Base-by-base conservation (phyloP, 2,888 invertebrate genomes). In the Steinernema scapterisci region DNA sequence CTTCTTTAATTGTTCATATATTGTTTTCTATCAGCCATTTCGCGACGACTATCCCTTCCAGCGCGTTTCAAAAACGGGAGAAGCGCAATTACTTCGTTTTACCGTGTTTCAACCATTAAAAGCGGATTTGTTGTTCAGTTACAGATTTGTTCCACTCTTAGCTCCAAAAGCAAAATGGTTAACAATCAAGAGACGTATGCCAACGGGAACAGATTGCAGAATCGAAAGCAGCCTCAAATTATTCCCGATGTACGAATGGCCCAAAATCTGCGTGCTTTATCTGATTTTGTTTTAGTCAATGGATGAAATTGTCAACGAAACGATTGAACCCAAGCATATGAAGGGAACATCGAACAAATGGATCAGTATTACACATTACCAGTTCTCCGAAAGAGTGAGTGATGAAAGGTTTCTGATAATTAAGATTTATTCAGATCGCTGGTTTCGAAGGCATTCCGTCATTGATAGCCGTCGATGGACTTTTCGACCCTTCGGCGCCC, bases 291-390 rank as follows among this genome's bases (percentile, higher is more conserved):
- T 48, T 48, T 13, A 48, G 48, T 16, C 48, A 5, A 48, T 48
- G 48, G 48, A 48, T 13, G 31, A 31, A 13, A 16, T 63, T 9
- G 63, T 63, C 11, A 63, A 63, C 63, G 63, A 27, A 19, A 63
- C 9, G 63, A 63, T 63, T 27, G 63, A 63, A 38, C 63, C 63
- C 1, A 63, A 63, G 27, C 27, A 1, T 6, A 63, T 27, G 27
- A 63, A 31, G 27, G 63, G 63, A 11, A 63, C 63, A 27, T 25
- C 16, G 16, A 63, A 63, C 63, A 63, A 63, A 31, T 63, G 63
- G 63, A 31, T 63, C 5, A 11, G 23, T 6, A 16, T 63, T 27
- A 63, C 63, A 2, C 27, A 63, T 31, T 63, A 63, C 31, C 27
- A 63, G 31, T 63, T 25, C 31, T 25, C 13, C 16, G 31, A 31